Conservation (phyloP, 2,888 invertebrate genomes). For the Trisateles emortualis region DNA sequence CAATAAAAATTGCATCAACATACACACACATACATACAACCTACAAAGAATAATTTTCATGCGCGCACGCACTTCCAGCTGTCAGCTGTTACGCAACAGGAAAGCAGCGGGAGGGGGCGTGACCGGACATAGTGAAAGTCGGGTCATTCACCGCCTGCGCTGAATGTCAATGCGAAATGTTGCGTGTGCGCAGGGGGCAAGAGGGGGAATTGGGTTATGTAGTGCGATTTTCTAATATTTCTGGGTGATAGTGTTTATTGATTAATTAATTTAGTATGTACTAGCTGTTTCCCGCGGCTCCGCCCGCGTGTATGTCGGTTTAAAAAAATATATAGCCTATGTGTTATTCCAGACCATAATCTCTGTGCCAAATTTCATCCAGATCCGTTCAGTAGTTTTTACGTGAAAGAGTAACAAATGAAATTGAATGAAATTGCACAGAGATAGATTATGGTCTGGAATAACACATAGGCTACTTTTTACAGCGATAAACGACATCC, state of each 20-base stretch:
- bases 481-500: too few species aligned
- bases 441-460: too few species aligned
- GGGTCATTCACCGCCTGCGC: slow-evolving; percentile 46
- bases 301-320: too few species aligned
- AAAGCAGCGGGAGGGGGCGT: slow-evolving; percentile 51
- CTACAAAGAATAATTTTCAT: slow-evolving; percentile 34
- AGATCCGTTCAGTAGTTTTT: too few species aligned
- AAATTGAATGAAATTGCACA: too few species aligned
- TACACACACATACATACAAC: not conserved
- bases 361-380: too few species aligned
- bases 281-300: too few species aligned
- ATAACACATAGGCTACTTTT: too few species aligned
- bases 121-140: slow-evolving; percentile 57
- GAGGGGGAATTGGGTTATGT: slow-evolving; percentile 51
- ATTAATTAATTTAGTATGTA: too few species aligned
- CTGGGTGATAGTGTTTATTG: slow-evolving; percentile 2
- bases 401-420: too few species aligned
- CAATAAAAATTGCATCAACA: slow-evolving; percentile 13
- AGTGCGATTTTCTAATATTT: slow-evolving; percentile 42
- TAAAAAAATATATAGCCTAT: too few species aligned
- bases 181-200: slow-evolving; percentile 19
- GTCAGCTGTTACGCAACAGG: slow-evolving; percentile 54
- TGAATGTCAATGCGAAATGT: slow-evolving; percentile 63
- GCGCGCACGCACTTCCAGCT: slow-evolving; percentile 42
- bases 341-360: too few species aligned